A percentile compares a stretch with the other conserved stretches of the same genome.
phyloP scores from a whole-genome alignment of 1,140 invertebrate species.

The Heliconius nattereri region DNA sequence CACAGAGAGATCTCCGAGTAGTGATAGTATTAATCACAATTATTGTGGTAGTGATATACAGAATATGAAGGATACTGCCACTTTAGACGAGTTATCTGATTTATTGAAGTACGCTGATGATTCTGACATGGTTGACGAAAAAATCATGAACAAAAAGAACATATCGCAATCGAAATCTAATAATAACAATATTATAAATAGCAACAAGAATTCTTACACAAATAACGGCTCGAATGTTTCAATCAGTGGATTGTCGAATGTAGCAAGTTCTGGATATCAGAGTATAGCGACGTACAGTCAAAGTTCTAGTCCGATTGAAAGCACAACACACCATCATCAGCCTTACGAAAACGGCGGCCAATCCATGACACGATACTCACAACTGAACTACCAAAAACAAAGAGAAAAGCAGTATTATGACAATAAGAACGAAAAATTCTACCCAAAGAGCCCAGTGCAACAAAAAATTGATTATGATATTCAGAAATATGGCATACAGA shows the following conservation, averaged over 20 bases:
- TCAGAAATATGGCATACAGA: slow-evolving; percentile 80
- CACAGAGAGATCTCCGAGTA: slow-evolving; percentile 71
- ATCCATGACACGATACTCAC: slow-evolving; percentile 75
- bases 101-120: slow-evolving; percentile 85
- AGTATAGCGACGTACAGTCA: slow-evolving; percentile 95
- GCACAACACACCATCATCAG: slow-evolving; percentile 76
- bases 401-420: slow-evolving; percentile 77
- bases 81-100: slow-evolving; percentile 87
- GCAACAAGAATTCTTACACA: slow-evolving; percentile 77
- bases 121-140: slow-evolving; percentile 81
- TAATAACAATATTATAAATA: slow-evolving; percentile 69
- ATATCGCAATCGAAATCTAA: slow-evolving; percentile 72
- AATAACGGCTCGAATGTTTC: slow-evolving; percentile 87
- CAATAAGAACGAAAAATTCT: slow-evolving; percentile 76
- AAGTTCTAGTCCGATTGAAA: slow-evolving; percentile 93
- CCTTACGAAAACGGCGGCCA: slow-evolving; percentile 73
- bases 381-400: slow-evolving; percentile 78
- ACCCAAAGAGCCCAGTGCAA: slow-evolving; percentile 79
- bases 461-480: slow-evolving; percentile 80
- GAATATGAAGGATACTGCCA: slow-evolving; percentile 81
- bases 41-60: slow-evolving; percentile 70
- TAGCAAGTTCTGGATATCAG: slow-evolving; percentile 94
- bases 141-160: slow-evolving; percentile 77
- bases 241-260: slow-evolving; percentile 90
- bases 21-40: slow-evolving; percentile 74